Conservation (phyloP, 2,888 invertebrate genomes). For the Ophraella communa region DNA sequence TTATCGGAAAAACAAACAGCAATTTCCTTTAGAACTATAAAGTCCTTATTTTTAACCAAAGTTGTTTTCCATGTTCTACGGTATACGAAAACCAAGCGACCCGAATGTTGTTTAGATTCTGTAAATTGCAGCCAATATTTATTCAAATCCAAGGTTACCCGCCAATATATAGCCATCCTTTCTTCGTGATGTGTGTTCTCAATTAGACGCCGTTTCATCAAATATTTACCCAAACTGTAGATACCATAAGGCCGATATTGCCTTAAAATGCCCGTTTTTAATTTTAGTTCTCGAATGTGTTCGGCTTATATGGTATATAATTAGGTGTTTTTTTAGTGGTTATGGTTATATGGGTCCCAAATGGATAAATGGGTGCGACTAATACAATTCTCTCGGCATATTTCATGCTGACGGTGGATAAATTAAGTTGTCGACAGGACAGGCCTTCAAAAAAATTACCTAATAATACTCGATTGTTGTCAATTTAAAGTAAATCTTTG, state of each 20-base stretch:
- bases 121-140: constrained; percentile 22
- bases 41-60: too few relatives aligned
- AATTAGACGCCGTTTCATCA: constrained; percentile 23
- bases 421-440: neutral
- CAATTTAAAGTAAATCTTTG: neutral
- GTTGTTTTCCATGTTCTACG: neutral
- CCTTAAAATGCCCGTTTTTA: neutral
- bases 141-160: constrained; percentile 33
- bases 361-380: constrained; percentile 6
- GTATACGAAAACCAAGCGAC: neutral
- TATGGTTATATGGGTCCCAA: constrained; percentile 4
- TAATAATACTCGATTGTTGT: too few relatives aligned
- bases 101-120: constrained; percentile 6
- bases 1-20: too few relatives aligned
- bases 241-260: constrained; percentile 11
- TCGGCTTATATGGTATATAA: neutral
- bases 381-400: constrained; percentile 1
- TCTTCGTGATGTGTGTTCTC: constrained; percentile 42
- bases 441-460: neutral
- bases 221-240: constrained; percentile 17
- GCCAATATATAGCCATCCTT: constrained; percentile 36
- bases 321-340: neutral
- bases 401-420: neutral
- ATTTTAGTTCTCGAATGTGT: neutral
- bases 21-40: too few relatives aligned